Evolutionary conservation across 2,888 invertebrate species (phyloP), one percentile per base, ranked within the genome.

Genomic region (Eurytoma californica): DNA sequence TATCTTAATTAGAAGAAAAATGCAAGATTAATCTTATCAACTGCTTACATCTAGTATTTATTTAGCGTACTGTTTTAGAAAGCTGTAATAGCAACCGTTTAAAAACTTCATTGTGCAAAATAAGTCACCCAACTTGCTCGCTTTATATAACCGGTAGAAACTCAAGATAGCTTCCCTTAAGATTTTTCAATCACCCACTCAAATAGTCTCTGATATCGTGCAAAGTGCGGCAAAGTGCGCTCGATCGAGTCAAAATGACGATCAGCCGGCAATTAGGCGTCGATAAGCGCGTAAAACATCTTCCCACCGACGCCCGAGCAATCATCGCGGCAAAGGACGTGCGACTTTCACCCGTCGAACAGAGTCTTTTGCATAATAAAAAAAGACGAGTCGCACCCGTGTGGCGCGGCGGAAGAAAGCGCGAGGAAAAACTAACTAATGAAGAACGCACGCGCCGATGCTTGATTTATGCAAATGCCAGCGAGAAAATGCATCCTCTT

Each of bases 401-500:
- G n/a, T 7, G 24, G 51, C 7, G 18, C 20, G 20, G 39, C 14
- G 12, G 9, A 47, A 2, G 60, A 12, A 24, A 53, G 49, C 13
- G 3, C 14, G 28, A 74, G 49, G 78, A 73, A 63, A 53, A 55
- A 24, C 60, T 58, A 20, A 30, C n/a, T 74, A 66, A 70, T 58
- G 73, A 79, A 74, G 65, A 57, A 68, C 63, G 67, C 76, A 61
- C 58, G 76, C 12, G 55, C 28, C 68, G 58, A 73, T 74, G 53
- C 39, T 73, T 74, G 74, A 79, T 74, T 73, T 73, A 74, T 79
- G 55, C 68, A 66, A 49, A 24, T 24, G 24, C 24, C 24, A 24
- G 24, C 51, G 30, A 30, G 60, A 28, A 60, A 28, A 28, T 60
- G 28, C 60, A 20, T 20, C 30, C 0, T 3, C 30, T 30, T 60